phyloP scores from a whole-genome alignment of 2,888 invertebrate genomes.

The Leptinotarsa juncta region DNA sequence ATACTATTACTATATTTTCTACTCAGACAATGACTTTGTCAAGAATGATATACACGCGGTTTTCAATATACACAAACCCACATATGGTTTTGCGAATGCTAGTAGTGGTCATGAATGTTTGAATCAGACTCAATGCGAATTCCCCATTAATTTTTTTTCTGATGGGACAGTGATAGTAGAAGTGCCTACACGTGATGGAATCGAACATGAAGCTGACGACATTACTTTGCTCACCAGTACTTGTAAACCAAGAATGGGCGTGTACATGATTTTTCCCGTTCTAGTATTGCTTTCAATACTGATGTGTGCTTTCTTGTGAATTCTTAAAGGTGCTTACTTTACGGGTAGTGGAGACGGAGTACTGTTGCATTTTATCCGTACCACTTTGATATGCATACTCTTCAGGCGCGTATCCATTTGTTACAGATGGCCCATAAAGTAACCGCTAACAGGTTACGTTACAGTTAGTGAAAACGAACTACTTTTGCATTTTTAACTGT shows the following conservation, averaged over 20 bases:
- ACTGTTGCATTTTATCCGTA: too few species aligned
- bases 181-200: conserved; percentile 84
- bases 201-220: conserved; percentile 81
- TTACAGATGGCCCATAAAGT: too few species aligned
- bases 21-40: conserved; percentile 85
- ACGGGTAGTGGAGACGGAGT: too few species aligned
- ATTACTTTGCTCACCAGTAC: conserved; percentile 79
- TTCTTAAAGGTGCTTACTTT: not conserved
- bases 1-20: conserved; percentile 91
- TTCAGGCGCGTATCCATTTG: too few species aligned
- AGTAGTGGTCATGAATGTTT: conserved; percentile 76
- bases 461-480: too few species aligned
- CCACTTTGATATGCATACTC: too few species aligned
- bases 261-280: conserved; percentile 85
- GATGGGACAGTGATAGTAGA: conserved; percentile 86
- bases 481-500: too few species aligned
- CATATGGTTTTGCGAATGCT: conserved; percentile 73
- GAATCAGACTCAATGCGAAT: conserved; percentile 82
- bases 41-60: conserved; percentile 85
- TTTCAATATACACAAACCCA: conserved; percentile 87
- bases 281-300: conserved; percentile 80
- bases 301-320: conserved; percentile 84
- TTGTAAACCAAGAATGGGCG: conserved; percentile 82
- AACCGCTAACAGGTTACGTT: too few species aligned
- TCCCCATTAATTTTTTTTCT: conserved; percentile 78